phyloP scores from a whole-genome alignment of 2,888 invertebrate species.

The Xestia rhomboidea region DNA sequence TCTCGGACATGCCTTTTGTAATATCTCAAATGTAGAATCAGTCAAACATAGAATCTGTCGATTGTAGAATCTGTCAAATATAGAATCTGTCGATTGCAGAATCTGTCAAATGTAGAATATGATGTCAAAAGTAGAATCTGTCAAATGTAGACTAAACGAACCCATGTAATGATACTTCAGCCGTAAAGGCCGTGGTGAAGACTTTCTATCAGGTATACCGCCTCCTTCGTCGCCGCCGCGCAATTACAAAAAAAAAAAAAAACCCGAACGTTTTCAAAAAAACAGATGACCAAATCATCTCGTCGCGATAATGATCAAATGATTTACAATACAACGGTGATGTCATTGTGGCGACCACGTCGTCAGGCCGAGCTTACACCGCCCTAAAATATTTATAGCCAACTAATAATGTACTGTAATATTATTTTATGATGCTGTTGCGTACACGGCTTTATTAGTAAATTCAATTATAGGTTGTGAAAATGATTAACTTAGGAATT shows the following conservation, averaged over 20 bases:
- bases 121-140: too few species aligned
- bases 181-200: not conserved
- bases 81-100: too few species aligned
- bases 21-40: too few species aligned
- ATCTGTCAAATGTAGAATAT: too few species aligned
- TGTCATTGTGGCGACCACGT: conserved; percentile 67
- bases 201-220: not conserved
- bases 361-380: conserved; percentile 62
- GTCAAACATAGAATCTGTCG: too few species aligned
- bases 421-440: conserved; percentile 48
- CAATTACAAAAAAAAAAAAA: not conserved
- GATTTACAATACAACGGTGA: conserved; percentile 67
- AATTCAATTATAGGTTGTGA: conserved; percentile 35
- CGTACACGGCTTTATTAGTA: conserved; percentile 45
- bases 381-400: conserved; percentile 72
- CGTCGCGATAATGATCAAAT: conserved; percentile 61
- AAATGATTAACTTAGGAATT: conserved; percentile 27
- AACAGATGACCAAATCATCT: conserved; percentile 24
- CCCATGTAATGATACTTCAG: not conserved
- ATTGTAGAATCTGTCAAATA: too few species aligned
- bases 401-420: conserved; percentile 61
- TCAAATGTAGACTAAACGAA: too few species aligned
- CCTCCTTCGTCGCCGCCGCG: not conserved
- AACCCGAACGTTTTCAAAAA: not conserved
- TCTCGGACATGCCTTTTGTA: too few species aligned